Evolutionary conservation across 1,140 invertebrate genomes (phyloP).

Genomic region (Drosophila miranda): DNA sequence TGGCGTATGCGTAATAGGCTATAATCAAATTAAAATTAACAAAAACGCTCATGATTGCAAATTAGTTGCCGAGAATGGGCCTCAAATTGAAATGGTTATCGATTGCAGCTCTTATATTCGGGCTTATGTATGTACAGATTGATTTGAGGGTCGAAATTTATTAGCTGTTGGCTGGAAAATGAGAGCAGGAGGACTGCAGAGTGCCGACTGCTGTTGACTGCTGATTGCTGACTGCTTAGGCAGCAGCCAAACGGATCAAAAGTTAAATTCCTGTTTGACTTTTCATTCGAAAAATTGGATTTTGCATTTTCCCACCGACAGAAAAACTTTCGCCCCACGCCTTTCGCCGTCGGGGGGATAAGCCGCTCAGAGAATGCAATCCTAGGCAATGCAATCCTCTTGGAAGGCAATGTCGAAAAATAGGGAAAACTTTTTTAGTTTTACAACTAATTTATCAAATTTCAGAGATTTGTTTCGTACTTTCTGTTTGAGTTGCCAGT

Average conservation of each 20-base stretch:
- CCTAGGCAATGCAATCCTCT: slow-evolving; percentile 3
- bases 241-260: slow-evolving; percentile 73
- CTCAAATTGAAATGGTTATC: slow-evolving; percentile 60
- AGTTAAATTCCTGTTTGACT: slow-evolving; percentile 80
- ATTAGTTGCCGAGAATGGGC: slow-evolving; percentile 69
- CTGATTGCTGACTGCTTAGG: slow-evolving; percentile 52
- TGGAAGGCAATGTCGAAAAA: slow-evolving; percentile 41
- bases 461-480: slow-evolving; percentile 68
- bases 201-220: slow-evolving; percentile 27
- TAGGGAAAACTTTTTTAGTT: slow-evolving; percentile 62
- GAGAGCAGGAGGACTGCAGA: neutral
- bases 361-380: slow-evolving; percentile 50
- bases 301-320: slow-evolving; percentile 66
- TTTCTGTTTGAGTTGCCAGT: slow-evolving; percentile 56
- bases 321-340: slow-evolving; percentile 55
- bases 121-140: slow-evolving; percentile 2
- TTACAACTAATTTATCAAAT: slow-evolving; percentile 79
- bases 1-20: slow-evolving; percentile 44
- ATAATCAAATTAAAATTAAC: slow-evolving; percentile 79
- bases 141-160: slow-evolving; percentile 23
- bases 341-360: slow-evolving; percentile 36
- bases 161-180: slow-evolving; percentile 29
- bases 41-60: slow-evolving; percentile 76
- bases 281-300: slow-evolving; percentile 81
- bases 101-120: slow-evolving; percentile 9